Percentiles rank a stretch among this genome's conserved stretches.
phyloP scores from a whole-genome alignment of 1,140 invertebrate species.

The Ceratosolen fusciceps region DNA sequence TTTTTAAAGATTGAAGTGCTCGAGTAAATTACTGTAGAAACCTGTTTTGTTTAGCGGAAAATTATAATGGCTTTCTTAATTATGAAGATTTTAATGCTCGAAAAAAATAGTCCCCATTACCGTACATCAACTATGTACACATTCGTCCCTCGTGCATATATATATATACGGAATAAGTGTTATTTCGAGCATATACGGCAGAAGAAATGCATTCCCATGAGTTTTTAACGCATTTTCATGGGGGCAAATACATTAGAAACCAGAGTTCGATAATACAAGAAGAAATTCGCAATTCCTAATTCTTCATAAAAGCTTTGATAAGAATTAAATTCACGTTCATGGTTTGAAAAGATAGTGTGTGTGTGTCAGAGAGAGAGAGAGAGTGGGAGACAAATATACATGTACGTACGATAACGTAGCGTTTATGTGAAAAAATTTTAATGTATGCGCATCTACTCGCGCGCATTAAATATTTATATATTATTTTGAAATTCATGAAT shows the following conservation, averaged over 20 bases:
- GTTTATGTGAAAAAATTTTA: slow-evolving; percentile 30
- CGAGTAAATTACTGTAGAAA: slow-evolving; percentile 7
- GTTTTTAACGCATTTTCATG: no score
- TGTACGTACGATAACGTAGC: no score
- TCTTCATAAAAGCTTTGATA: no score
- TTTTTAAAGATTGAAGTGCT: slow-evolving; percentile 14
- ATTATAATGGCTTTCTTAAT: background rate
- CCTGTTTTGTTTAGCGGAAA: slow-evolving; percentile 21
- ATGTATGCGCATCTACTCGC: slow-evolving; percentile 1
- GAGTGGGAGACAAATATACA: no score
- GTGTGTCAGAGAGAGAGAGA: no score
- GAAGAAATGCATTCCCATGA: no score
- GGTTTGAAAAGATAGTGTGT: no score
- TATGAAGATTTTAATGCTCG: slow-evolving; percentile 15
- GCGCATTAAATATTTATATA: slow-evolving; percentile 35
- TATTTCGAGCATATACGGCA: no score
- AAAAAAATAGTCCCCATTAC: background rate
- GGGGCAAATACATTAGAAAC: no score
- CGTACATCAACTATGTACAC: background rate
- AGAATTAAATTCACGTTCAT: no score
- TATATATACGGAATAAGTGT: background rate
- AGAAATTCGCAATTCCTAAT: no score
- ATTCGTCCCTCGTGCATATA: background rate
- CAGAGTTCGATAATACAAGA: no score
- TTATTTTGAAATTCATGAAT: slow-evolving; percentile 33